phyloP scores from a whole-genome alignment of 64 coral and sea anemone genomes.

The Anthopleura sola region DNA sequence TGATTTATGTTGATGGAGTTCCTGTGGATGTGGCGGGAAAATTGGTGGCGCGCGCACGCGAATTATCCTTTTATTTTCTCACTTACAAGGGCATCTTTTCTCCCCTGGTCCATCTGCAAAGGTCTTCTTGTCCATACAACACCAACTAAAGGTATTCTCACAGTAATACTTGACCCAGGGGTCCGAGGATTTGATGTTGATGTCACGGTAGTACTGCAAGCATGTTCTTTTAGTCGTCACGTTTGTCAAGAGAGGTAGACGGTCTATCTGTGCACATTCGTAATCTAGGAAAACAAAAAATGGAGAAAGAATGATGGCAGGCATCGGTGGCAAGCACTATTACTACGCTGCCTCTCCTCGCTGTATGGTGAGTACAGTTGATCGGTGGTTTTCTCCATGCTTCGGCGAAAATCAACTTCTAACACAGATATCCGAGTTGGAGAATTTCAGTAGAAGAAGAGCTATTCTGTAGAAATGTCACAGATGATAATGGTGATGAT shows the following conservation, averaged over 20 bases:
- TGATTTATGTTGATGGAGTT: not conserved
- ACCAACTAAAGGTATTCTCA: not conserved
- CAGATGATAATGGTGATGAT: too few species aligned
- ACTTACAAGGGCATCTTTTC: not conserved
- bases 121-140: slow-evolving; percentile 11
- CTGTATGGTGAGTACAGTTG: too few species aligned
- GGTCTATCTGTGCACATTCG: not conserved
- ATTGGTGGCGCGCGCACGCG: not conserved
- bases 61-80: not conserved
- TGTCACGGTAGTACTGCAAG: not conserved
- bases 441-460: too few species aligned
- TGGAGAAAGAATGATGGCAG: not conserved
- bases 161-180: slow-evolving; percentile 11
- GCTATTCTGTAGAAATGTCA: too few species aligned
- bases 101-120: not conserved
- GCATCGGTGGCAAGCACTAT: too few species aligned
- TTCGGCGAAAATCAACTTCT: too few species aligned
- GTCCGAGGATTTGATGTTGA: not conserved
- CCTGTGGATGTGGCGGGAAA: not conserved
- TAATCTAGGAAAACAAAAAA: not conserved
- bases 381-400: too few species aligned
- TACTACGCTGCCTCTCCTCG: too few species aligned
- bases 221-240: not conserved
- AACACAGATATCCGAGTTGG: too few species aligned
- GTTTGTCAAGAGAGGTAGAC: not conserved